A percentile compares a stretch with the other conserved stretches of the same genome.
Conservation (phyloP, 2,797 vertebrate species). For the Leucoraja ocellata region DNA sequence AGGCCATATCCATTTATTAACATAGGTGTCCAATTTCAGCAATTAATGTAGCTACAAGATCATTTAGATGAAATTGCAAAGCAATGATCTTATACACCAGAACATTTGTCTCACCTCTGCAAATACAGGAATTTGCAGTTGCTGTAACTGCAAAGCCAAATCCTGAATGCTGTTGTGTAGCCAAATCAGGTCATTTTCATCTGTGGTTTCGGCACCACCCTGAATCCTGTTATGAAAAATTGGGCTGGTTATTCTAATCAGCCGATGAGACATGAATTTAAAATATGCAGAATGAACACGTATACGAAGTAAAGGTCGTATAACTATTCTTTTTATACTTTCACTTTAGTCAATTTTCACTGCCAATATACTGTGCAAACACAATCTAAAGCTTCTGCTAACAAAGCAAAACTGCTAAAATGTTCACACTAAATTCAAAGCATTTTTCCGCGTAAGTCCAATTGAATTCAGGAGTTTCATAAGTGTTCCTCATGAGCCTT, state of each 20-base stretch:
- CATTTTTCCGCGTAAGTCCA: too few species aligned
- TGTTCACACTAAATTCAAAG: too few species aligned
- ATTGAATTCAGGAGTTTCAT: too few species aligned
- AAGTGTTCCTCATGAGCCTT: too few species aligned
- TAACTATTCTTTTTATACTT: not conserved
- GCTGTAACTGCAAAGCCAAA: slow-evolving; percentile 71
- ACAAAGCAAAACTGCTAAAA: too few species aligned
- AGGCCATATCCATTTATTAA: too few species aligned
- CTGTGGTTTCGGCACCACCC: slow-evolving; percentile 53
- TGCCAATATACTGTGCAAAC: not conserved
- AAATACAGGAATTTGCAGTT: slow-evolving; percentile 50
- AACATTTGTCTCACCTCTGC: slow-evolving; percentile 18
- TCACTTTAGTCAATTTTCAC: not conserved
- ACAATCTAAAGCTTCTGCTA: not conserved
- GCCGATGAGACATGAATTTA: not conserved
- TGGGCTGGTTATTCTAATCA: not conserved
- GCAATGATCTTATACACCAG: not conserved
- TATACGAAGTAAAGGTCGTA: not conserved
- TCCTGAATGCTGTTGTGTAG: slow-evolving; percentile 74
- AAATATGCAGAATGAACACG: not conserved
- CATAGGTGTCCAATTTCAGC: not conserved
- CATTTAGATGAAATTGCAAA: not conserved
- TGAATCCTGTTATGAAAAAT: not conserved
- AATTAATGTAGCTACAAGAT: not conserved
- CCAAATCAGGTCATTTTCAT: slow-evolving; percentile 68